phyloP scores from a whole-genome alignment of 1,140 invertebrate genomes.

The honey bee (Apis mellifera) region Amel_HAv3.1 CM009931.2:6925501-6926000 shows the following conservation, averaged over 20 bases:
- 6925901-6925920: conserved; percentile 84
- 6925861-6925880: conserved; percentile 85
- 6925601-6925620: conserved; percentile 88
- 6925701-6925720: conserved; percentile 84
- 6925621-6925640: conserved; percentile 86
- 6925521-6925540: too few species aligned
- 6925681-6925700: conserved; percentile 82
- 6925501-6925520: too few species aligned
- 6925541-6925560: too few species aligned
- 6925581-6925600: conserved; percentile 86
- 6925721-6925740: conserved; percentile 82
- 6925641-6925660: conserved; percentile 87
- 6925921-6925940: conserved; percentile 86
- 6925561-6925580: conserved; percentile 57
- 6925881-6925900: conserved; percentile 85
- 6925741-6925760: conserved; percentile 81
- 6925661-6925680: conserved; percentile 88
- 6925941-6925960: neutral
- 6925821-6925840: conserved; percentile 82
- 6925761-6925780: conserved; percentile 87
- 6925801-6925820: conserved; percentile 87
- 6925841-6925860: conserved; percentile 84
- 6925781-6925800: conserved; percentile 85
- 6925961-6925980: neutral
- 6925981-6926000: neutral